phyloP scores from a whole-genome alignment of 2,113 vertebrate genomes.

The Sander vitreus region DNA sequence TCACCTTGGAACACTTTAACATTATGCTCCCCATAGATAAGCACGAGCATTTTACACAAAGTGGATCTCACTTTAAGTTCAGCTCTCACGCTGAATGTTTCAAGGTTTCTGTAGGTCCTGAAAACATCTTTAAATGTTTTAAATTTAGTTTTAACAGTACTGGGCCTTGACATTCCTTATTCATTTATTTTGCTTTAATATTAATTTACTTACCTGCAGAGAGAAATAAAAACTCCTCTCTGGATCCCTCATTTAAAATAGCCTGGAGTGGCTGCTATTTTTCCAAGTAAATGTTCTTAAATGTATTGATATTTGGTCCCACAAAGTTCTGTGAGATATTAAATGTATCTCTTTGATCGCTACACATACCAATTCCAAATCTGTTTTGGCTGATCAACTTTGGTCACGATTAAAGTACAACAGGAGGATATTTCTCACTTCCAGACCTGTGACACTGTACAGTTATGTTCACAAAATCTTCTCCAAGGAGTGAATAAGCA shows the following conservation, averaged over 20 bases:
- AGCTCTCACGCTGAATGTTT: slow-evolving; percentile 12
- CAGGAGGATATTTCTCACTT: neutral
- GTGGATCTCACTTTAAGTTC: slow-evolving; percentile 37
- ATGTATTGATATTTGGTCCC: neutral
- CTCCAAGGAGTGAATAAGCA: neutral
- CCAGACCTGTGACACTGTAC: neutral
- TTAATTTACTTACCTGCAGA: slow-evolving; percentile 10
- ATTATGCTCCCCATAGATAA: neutral
- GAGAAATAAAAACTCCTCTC: slow-evolving; percentile 17
- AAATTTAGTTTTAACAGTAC: slow-evolving; percentile 9
- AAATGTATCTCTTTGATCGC: neutral
- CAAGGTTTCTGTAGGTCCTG: slow-evolving; percentile 1
- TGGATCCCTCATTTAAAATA: slow-evolving; percentile 14
- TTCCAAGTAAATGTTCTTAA: neutral
- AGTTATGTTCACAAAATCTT: neutral
- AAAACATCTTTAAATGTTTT: slow-evolving; percentile 31
- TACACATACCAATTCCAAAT: neutral
- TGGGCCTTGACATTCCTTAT: slow-evolving; percentile 19
- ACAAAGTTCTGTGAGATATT: slow-evolving; percentile 17
- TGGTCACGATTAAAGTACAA: neutral
- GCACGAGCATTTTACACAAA: slow-evolving; percentile 17
- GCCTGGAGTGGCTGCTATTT: neutral
- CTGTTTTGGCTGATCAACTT: neutral
- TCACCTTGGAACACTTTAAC: slow-evolving; percentile 6
- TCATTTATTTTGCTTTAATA: slow-evolving; percentile 44